phyloP scores from a whole-genome alignment of 2,797 vertebrate genomes.

The Trachops cirrhosus region DNA sequence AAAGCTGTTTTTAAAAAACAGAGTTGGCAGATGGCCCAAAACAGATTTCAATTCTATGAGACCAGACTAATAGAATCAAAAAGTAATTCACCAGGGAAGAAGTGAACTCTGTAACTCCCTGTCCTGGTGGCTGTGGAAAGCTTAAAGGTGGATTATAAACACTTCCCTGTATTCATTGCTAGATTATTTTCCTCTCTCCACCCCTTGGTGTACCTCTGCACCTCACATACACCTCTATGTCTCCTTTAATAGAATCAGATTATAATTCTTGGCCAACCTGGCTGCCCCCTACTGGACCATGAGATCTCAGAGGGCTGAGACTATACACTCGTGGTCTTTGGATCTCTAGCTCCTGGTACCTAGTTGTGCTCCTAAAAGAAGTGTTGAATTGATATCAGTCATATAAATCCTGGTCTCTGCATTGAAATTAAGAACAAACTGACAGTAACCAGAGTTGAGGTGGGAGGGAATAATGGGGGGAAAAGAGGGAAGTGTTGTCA shows the following conservation, averaged over 20 bases:
- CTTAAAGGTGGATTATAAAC: background rate
- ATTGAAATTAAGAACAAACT: no score
- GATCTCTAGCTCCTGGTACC: background rate
- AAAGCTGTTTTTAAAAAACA: background rate
- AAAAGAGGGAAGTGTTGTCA: no score
- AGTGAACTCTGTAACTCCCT: background rate
- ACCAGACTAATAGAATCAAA: background rate
- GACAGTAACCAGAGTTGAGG: no score
- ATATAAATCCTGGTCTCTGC: background rate
- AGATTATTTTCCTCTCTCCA: background rate
- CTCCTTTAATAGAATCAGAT: background rate
- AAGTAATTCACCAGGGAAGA: background rate
- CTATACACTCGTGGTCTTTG: background rate
- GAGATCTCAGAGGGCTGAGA: background rate
- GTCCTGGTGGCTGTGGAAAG: background rate
- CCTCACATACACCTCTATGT: background rate
- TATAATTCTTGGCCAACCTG: background rate
- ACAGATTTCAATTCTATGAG: background rate
- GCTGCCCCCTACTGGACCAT: rapidly evolving
- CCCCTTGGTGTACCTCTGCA: background rate
- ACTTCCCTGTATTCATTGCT: background rate
- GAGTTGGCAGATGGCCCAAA: background rate
- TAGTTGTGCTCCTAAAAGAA: background rate
- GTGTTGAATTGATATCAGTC: background rate
- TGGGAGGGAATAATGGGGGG: no score